Evolutionary conservation across 2,888 invertebrate species (phyloP), one percentile per base, ranked within the genome.

Genomic region (Heliconius charithonia): DNA sequence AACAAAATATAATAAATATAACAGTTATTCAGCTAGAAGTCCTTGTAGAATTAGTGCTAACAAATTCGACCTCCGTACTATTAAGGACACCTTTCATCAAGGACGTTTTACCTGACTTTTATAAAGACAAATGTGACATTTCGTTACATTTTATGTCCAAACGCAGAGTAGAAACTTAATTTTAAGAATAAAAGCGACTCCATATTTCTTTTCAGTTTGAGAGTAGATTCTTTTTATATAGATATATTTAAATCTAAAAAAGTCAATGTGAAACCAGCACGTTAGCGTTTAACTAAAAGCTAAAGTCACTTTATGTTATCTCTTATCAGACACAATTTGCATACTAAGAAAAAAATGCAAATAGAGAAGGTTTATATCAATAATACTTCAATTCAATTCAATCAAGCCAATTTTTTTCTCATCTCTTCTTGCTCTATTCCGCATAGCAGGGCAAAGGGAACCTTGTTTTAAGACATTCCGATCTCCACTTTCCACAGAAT

Each of bases 81-180:
- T 67, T 37, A 67, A 67, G n/a, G 32, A 22, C 27, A 16, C 66
- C 16, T 67, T n/a, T 37, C 37, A 67, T n/a, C 37, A 37, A 37
- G 32, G n/a, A 67, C 66, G 66, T 66, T 32, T 29, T 51, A 32
- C 32, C 66, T 66, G 66, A 66, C 66, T 32, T 65, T 29, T 32
- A 66, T 66, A 66, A 66, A 32, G 66, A 66, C 32, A 66, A 12
- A 37, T 67, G 67, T 37, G 37, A 67, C 37, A 37, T n/a, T 67
- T 22, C 19, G 32, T 22, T 66, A 65, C 19, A 22, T 66, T 32
- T 66, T 32, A 66, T n/a, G 32, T 12, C 32, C 9, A n/a, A 37
- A 67, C 3, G 37, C n/a, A 22, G n/a, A 67, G 67, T n/a, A 67
- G n/a, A 67, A 67, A 67, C 37, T 67, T 67, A 67, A 67, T 37